phyloP scores from a whole-genome alignment of 2,888 invertebrate species.

The Lysandra coridon region DNA sequence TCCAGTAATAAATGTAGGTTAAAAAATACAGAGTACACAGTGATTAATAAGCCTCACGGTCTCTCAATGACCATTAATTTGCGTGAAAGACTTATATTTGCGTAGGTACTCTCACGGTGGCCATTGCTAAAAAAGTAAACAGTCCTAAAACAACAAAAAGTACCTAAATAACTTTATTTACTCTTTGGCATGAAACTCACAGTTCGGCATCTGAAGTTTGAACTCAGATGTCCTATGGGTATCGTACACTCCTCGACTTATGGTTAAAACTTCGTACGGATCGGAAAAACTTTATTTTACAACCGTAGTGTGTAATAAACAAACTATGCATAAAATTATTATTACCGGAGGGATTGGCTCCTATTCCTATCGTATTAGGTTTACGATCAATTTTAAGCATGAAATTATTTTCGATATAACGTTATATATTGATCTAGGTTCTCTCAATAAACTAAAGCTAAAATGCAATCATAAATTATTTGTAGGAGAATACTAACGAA shows the following conservation, averaged over 20 bases:
- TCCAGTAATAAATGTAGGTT: too few species aligned
- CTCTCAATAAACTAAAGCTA: neutral
- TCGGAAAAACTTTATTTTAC: slow-evolving; percentile 5
- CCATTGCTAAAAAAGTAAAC: slow-evolving; percentile 26
- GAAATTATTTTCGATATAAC: neutral
- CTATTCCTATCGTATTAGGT: neutral
- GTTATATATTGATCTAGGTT: neutral
- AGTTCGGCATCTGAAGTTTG: slow-evolving; percentile 5
- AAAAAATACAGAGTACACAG: neutral
- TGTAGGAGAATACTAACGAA: neutral
- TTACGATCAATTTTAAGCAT: too few species aligned
- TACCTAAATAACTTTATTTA: slow-evolving; percentile 15
- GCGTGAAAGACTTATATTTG: neutral
- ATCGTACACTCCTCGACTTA: slow-evolving; percentile 11
- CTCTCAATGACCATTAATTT: neutral
- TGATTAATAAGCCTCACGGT: neutral
- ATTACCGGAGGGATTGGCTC: neutral
- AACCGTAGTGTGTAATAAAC: neutral
- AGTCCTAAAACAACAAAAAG: slow-evolving; percentile 27
- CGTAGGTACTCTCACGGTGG: neutral
- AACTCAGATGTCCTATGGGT: slow-evolving; percentile 17
- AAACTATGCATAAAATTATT: slow-evolving; percentile 10
- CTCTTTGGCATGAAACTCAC: neutral
- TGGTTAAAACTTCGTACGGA: slow-evolving; percentile 4
- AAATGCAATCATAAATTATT: neutral